phyloP scores from a whole-genome alignment of 2,113 vertebrate species.

The Zeus faber region DNA sequence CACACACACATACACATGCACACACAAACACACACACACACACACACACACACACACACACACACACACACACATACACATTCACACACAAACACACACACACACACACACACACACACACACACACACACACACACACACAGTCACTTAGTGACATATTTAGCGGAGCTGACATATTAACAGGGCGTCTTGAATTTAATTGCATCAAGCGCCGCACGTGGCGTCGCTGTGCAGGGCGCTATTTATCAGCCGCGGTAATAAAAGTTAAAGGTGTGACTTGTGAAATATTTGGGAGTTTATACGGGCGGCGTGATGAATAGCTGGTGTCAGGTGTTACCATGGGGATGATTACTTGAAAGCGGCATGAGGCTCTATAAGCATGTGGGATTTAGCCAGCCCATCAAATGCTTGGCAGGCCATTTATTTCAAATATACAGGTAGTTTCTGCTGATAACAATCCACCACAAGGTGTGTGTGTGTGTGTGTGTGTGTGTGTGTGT shows the following conservation, averaged over 20 bases:
- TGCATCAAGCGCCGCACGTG: conserved; percentile 31
- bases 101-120: conserved; percentile 4
- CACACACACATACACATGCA: background rate
- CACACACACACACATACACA: background rate
- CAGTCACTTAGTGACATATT: conserved; percentile 6
- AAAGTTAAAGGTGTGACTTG: conserved; percentile 58
- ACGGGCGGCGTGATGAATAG: conserved; percentile 71
- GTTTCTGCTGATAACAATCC: conserved; percentile 61
- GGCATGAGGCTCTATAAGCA: conserved; percentile 65
- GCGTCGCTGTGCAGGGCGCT: conserved; percentile 12
- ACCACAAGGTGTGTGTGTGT: conserved; percentile 4
- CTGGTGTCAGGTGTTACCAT: conserved; percentile 75
- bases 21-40: background rate
- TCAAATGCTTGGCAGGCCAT: conserved; percentile 72
- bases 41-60: background rate
- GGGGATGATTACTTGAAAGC: conserved; percentile 74
- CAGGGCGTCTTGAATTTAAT: conserved; percentile 37
- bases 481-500: conserved; percentile 10
- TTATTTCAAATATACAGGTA: conserved; percentile 71
- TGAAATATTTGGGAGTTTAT: conserved; percentile 65
- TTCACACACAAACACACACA: background rate
- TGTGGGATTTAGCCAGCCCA: conserved; percentile 69
- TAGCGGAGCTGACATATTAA: conserved; percentile 29
- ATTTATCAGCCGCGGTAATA: conserved; percentile 49
- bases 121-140: background rate